Evolutionary conservation across 2,113 vertebrate species (phyloP).

Genomic region (Heterotis niloticus): DNA sequence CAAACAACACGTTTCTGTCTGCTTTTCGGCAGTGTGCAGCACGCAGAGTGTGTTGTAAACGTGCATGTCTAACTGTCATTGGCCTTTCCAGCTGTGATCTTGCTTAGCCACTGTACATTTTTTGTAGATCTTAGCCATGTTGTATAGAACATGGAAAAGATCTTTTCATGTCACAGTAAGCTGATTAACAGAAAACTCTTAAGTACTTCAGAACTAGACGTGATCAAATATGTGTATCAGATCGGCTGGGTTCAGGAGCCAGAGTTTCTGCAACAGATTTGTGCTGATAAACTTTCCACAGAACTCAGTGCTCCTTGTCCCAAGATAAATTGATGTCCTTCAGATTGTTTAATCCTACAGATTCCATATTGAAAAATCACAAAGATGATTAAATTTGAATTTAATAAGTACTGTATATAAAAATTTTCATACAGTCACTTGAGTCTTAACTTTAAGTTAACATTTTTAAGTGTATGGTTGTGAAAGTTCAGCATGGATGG

Average conservation of each 20-base stretch:
- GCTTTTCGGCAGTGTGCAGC: too few relatives aligned
- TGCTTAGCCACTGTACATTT: conserved; percentile 24
- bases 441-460: too few relatives aligned
- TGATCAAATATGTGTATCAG: conserved; percentile 74
- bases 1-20: too few relatives aligned
- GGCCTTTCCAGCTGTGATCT: too few relatives aligned
- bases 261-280: conserved; percentile 72
- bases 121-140: conserved; percentile 48
- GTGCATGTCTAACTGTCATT: too few relatives aligned
- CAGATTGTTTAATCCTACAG: conserved; percentile 66
- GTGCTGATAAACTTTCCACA: conserved; percentile 80
- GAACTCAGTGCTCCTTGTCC: conserved; percentile 76
- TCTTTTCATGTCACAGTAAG: conserved; percentile 79
- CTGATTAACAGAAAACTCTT: conserved; percentile 86
- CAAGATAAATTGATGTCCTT: conserved; percentile 80
- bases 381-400: conserved; percentile 87
- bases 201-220: conserved; percentile 79
- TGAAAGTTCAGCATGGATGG: too few relatives aligned
- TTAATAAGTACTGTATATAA: conserved; percentile 73
- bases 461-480: too few relatives aligned
- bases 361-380: conserved; percentile 77
- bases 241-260: conserved; percentile 80
- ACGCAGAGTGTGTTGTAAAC: too few relatives aligned
- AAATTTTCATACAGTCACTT: conserved; percentile 73
- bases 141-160: conserved; percentile 74